Conservation (phyloP, 1,140 invertebrate species). For the Thaumatotibia leucotreta region DNA sequence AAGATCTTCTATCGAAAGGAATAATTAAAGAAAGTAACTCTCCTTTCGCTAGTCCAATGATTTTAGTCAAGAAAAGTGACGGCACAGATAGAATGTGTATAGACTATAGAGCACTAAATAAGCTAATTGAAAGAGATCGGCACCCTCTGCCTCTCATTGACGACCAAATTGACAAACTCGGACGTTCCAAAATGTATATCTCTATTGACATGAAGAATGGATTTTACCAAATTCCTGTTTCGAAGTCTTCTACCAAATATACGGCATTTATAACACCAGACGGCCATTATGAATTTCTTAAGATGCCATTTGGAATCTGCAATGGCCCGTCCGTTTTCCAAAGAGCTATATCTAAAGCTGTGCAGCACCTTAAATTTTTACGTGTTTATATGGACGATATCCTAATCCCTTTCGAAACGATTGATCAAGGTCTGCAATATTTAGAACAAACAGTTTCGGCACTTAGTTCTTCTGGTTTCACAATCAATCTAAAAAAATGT, state of each 20-base stretch:
- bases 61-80: constrained; percentile 33
- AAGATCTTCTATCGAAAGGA: constrained; percentile 39
- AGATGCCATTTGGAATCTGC: constrained; percentile 58
- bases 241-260: constrained; percentile 15
- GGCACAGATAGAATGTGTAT: constrained; percentile 29
- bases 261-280: constrained; percentile 31
- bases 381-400: constrained; percentile 39
- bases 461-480: constrained; percentile 15
- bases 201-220: constrained; percentile 34
- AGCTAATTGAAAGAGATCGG: constrained; percentile 26
- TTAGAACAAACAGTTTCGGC: constrained; percentile 35
- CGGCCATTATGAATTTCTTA: constrained; percentile 39
- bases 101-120: constrained; percentile 26
- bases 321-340: too few relatives aligned
- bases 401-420: too few relatives aligned
- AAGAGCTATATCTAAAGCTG: constrained; percentile 22
- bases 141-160: too few relatives aligned
- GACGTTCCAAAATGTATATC: constrained; percentile 23
- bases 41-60: constrained; percentile 26
- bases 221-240: constrained; percentile 43
- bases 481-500: constrained; percentile 18
- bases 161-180: too few relatives aligned
- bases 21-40: constrained; percentile 50
- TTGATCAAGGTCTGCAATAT: constrained; percentile 47
- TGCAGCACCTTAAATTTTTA: constrained; percentile 18